Conservation (phyloP, 2,113 vertebrate genomes). For the Vidua chalybeata region DNA sequence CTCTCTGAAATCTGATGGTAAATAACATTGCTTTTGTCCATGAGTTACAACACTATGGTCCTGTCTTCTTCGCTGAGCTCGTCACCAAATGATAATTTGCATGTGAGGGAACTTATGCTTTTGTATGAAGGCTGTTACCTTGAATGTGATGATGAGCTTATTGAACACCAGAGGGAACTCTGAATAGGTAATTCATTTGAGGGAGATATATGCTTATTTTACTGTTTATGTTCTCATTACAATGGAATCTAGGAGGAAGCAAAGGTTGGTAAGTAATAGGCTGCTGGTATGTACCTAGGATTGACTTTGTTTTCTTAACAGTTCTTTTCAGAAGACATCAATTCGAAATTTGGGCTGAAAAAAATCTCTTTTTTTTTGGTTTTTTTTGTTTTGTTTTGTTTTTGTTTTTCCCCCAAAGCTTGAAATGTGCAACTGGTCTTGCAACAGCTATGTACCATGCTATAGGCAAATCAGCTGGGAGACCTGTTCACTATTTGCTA, state of each 20-base stretch:
- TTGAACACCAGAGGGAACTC: conserved; percentile 68
- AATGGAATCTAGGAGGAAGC: conserved; percentile 52
- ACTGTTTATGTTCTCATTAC: conserved; percentile 48
- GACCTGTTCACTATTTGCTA: not conserved
- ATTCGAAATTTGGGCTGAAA: not conserved
- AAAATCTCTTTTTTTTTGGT: too few relatives aligned
- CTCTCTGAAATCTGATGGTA: not conserved
- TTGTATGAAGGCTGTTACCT: not conserved
- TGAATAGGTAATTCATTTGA: conserved; percentile 28
- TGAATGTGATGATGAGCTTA: conserved; percentile 17
- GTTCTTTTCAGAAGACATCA: not conserved
- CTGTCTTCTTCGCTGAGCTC: not conserved
- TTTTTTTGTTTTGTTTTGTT: too few relatives aligned
- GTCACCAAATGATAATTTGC: not conserved
- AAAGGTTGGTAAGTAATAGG: not conserved
- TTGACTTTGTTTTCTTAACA: not conserved
- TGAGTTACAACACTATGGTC: not conserved
- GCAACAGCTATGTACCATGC: not conserved
- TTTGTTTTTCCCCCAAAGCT: rapidly evolving
- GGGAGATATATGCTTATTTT: not conserved
- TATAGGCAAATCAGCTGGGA: not conserved
- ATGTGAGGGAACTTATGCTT: not conserved
- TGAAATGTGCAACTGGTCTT: not conserved
- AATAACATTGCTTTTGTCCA: not conserved
- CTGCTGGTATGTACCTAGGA: not conserved